Evolutionary conservation across 2,797 vertebrate species (phyloP).

Genomic region (Tauraco hartlaubi): DNA sequence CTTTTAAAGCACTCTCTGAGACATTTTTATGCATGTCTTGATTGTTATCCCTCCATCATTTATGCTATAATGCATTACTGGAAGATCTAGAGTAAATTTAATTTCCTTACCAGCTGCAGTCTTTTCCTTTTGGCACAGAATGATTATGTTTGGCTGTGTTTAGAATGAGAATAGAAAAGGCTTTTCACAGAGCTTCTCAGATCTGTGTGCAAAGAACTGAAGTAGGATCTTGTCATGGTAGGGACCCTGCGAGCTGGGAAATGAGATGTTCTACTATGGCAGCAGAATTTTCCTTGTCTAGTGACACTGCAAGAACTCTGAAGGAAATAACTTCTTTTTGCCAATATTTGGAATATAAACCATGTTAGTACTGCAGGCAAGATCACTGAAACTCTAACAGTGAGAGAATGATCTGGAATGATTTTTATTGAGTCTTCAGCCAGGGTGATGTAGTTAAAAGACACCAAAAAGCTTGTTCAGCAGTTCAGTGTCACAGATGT

Average conservation of each 20-base stretch:
- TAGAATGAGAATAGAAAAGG: slow-evolving; percentile 60
- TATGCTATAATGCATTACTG: slow-evolving; percentile 55
- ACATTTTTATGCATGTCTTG: slow-evolving; percentile 43
- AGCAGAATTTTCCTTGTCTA: not conserved
- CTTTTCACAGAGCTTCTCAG: slow-evolving; percentile 26
- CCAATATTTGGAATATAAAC: not conserved
- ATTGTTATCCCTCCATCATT: slow-evolving; percentile 60
- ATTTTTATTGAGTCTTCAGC: not conserved
- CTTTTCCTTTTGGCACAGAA: slow-evolving; percentile 59
- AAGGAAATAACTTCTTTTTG: not conserved
- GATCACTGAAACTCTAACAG: not conserved
- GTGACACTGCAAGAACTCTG: not conserved
- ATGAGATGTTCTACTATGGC: not conserved
- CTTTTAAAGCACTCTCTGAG: slow-evolving; percentile 16
- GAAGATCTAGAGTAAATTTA: slow-evolving; percentile 66
- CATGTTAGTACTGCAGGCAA: not conserved
- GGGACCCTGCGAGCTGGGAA: not conserved
- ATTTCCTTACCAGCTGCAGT: slow-evolving; percentile 70
- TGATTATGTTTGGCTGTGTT: slow-evolving; percentile 52
- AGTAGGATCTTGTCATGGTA: not conserved
- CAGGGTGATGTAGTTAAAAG: not conserved
- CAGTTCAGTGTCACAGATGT: not conserved
- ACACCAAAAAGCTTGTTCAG: slow-evolving; percentile 5
- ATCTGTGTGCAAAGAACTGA: not conserved
- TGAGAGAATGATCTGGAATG: not conserved